Conservation (phyloP, 2,113 vertebrate species). For the Zosterops japonicus region DNA sequence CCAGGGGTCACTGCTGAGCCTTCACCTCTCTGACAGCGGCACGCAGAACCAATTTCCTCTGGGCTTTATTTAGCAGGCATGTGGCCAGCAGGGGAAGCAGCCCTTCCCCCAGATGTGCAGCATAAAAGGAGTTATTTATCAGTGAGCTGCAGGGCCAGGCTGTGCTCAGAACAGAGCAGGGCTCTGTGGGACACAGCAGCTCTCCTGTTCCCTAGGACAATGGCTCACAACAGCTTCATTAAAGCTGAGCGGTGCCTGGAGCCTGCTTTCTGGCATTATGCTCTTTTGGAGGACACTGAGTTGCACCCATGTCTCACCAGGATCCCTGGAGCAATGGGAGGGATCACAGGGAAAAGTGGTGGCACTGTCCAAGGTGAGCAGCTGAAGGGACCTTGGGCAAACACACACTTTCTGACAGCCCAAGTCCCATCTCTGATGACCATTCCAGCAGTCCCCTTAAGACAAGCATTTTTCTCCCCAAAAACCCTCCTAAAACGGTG, state of each 20-base stretch:
- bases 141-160: conserved; percentile 26
- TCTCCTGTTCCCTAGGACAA: conserved; percentile 35
- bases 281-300: background rate
- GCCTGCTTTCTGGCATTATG: background rate
- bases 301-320: background rate
- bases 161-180: conserved; percentile 8
- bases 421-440: background rate
- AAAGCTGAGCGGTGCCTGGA: background rate
- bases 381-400: background rate
- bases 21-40: conserved; percentile 54
- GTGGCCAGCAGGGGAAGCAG: conserved; percentile 61
- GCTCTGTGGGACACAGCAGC: conserved; percentile 8
- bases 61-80: conserved; percentile 62
- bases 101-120: conserved; percentile 64
- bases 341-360: background rate
- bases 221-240: background rate
- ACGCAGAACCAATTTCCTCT: conserved; percentile 66
- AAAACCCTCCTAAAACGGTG: background rate
- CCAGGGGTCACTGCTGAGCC: conserved; percentile 47
- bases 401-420: background rate
- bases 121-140: conserved; percentile 55
- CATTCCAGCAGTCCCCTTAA: background rate
- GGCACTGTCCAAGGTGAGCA: background rate
- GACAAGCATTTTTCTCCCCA: background rate
- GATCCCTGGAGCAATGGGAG: background rate